These are phyloP conservation scores for Psettodes erumei DNA, from an alignment of 2,113 vertebrate genomes.

Conservation along the genomic window DNA sequence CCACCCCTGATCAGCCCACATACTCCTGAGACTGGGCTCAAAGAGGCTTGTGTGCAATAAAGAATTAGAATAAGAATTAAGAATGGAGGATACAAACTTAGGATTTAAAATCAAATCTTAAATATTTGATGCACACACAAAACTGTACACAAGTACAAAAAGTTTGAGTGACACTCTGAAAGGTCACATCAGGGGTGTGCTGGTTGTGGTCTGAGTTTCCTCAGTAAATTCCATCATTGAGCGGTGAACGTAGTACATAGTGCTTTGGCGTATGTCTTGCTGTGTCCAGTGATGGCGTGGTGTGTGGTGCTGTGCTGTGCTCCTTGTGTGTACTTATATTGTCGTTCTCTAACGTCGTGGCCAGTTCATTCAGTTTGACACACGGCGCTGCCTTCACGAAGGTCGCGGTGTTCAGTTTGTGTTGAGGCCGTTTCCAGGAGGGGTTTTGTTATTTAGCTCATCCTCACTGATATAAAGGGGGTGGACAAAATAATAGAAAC, in stretches of 20 bases:
- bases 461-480: background rate
- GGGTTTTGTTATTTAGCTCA: background rate
- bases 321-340: background rate
- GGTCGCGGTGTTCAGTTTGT: background rate
- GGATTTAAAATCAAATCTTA: too few relatives aligned
- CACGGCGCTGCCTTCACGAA: too few relatives aligned
- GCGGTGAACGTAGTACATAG: background rate
- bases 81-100: too few relatives aligned
- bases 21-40: slow-evolving; percentile 51
- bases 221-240: too few relatives aligned
- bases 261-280: background rate
- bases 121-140: too few relatives aligned
- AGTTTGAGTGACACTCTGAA: background rate
- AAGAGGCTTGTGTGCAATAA: too few relatives aligned
- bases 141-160: too few relatives aligned
- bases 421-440: background rate
- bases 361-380: too few relatives aligned
- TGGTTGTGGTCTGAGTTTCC: background rate
- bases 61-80: too few relatives aligned
- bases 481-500: background rate
- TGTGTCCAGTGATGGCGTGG: slow-evolving; percentile 37
- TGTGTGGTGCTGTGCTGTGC: slow-evolving; percentile 34
- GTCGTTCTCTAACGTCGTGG: background rate
- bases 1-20: background rate
- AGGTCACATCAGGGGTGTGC: background rate